These are phyloP conservation scores for Aegotheles bennettii DNA, from an alignment of 2,113 vertebrate species.

Conservation along the genomic window DNA sequence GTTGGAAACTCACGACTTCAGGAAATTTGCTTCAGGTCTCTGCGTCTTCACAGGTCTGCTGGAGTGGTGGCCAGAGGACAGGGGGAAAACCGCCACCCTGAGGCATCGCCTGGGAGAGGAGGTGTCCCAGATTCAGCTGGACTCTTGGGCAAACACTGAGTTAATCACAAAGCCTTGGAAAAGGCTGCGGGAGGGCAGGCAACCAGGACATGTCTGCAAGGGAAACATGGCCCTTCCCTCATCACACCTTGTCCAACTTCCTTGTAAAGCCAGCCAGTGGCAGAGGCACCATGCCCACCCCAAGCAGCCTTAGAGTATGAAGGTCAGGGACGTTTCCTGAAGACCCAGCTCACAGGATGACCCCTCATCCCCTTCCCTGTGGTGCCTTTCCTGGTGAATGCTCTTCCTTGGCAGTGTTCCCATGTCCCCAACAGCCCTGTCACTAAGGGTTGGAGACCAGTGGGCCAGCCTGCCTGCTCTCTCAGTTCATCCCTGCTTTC, in stretches of 20 bases:
- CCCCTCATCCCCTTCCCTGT: neutral
- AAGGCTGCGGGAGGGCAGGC: neutral
- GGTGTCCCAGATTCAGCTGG: neutral
- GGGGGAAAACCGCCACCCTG: neutral
- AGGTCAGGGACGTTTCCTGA: neutral
- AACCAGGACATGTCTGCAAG: neutral
- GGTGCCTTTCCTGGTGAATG: neutral
- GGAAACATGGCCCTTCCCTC: accelerated
- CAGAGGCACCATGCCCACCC: neutral
- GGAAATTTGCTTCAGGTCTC: neutral
- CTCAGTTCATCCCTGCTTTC: neutral
- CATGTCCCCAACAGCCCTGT: accelerated
- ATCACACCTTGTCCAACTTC: neutral
- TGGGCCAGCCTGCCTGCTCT: neutral
- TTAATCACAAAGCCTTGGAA: neutral
- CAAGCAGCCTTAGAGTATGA: neutral
- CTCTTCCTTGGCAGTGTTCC: neutral
- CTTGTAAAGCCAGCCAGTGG: neutral
- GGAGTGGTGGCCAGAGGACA: neutral
- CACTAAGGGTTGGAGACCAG: accelerated
- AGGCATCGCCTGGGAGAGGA: neutral
- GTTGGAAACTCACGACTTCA: neutral
- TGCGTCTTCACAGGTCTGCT: neutral
- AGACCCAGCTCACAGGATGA: neutral
- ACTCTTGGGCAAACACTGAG: neutral